Evolutionary conservation across 2,113 vertebrate species (phyloP), one percentile per base, ranked within the genome.

Genomic region (Podarcis muralis): DNA sequence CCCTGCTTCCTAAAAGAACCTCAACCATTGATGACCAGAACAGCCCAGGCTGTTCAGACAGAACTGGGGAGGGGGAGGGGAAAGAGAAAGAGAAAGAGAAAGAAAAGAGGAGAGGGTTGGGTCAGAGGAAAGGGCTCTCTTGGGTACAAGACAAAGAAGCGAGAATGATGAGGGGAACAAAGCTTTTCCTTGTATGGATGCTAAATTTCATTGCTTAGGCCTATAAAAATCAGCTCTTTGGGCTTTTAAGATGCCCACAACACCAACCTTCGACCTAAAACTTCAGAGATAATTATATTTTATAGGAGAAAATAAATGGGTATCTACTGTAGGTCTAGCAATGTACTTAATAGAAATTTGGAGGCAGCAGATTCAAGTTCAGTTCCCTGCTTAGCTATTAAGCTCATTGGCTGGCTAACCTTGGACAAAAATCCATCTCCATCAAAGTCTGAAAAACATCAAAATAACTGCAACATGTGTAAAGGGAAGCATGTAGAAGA

Each of bases 131-230:
- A 65, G 62, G 59, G 37, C 59, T 57, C 53, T 74, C 78, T 40
- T 87, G 68, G 68, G 78, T 27, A n/a, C 8, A 82, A 83, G 69
- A 87, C 78, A 87, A 87, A 81, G 86, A 59, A 57, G 13, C 4
- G 3, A 81, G n/a, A 6, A 23, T 32, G 62, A 15, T 18, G 40
- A 2, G 13, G 40, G 35, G 79, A 27, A 71, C 65, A 81, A 81
- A 62, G 86, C 78, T 27, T 69, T 81, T 23, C 25, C 78, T 57
- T 81, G 6, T 37, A 43, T 43, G 6, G 12, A 80, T 9, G 22
- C 65, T 48, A 87, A 35, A 69, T 27, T 32, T 12, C 59, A 81
- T 20, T 48, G 20, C 71, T 22, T 35, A 35, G 71, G 57, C 43
- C 75, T 43, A 66, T 1, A 13, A n/a, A 77, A 25, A 69, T 25